These are phyloP conservation scores for Plemyria rubiginata DNA, from an alignment of 2,888 invertebrate species.

Conservation along the genomic window DNA sequence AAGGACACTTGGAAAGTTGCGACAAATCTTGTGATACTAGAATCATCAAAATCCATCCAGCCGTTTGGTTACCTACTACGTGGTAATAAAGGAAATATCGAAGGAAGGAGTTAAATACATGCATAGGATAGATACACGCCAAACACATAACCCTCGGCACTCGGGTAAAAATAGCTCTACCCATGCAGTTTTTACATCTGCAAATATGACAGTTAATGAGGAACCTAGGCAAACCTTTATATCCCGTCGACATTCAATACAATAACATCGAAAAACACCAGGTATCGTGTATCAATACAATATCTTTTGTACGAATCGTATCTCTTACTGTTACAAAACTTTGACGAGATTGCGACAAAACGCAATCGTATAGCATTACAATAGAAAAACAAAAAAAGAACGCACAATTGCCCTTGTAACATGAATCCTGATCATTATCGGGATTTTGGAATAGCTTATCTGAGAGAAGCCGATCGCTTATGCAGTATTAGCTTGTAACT, in stretches of 20 bases:
- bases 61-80: too few relatives aligned
- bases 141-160: too few relatives aligned
- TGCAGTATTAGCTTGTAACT: constrained; percentile 57
- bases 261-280: constrained; percentile 69
- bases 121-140: too few relatives aligned
- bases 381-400: constrained; percentile 63
- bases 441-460: constrained; percentile 73
- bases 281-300: constrained; percentile 78
- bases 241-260: constrained; percentile 47
- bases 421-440: constrained; percentile 82
- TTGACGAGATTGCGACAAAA: constrained; percentile 73
- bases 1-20: too few relatives aligned
- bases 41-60: too few relatives aligned
- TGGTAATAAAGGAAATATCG: too few relatives aligned
- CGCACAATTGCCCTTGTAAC: constrained; percentile 77
- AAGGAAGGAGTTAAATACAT: too few relatives aligned
- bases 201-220: constrained; percentile 56
- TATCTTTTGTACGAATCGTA: constrained; percentile 72
- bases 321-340: constrained; percentile 75
- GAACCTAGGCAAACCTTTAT: constrained; percentile 61
- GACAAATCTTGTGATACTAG: too few relatives aligned
- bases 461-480: constrained; percentile 72
- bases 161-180: too few relatives aligned
- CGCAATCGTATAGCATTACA: constrained; percentile 77
- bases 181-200: background rate